Conservation (phyloP, 2,888 invertebrate genomes). For the Mesorhabditis sp. region DNA sequence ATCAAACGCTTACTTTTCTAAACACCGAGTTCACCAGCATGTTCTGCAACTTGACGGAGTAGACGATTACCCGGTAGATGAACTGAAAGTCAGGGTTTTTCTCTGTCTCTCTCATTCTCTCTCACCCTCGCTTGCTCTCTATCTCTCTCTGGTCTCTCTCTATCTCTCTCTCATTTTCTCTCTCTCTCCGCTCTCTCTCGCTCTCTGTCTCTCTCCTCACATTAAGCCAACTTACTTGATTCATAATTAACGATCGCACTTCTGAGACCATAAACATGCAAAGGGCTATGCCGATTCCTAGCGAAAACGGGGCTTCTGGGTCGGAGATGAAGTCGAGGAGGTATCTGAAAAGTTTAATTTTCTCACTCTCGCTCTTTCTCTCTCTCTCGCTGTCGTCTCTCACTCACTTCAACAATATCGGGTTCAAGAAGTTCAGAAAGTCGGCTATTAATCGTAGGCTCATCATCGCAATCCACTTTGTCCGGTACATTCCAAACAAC, state of each 20-base stretch:
- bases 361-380: neutral
- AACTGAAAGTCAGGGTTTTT: slow-evolving; percentile 14
- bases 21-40: slow-evolving; percentile 21
- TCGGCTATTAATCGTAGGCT: slow-evolving; percentile 40
- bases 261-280: slow-evolving; percentile 36
- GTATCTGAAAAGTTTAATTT: slow-evolving; percentile 26
- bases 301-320: slow-evolving; percentile 32
- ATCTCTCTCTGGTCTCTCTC: neutral
- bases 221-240: slow-evolving; percentile 5
- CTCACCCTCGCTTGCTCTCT: neutral
- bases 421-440: slow-evolving; percentile 46
- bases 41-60: slow-evolving; percentile 18
- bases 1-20: slow-evolving; percentile 14
- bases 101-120: neutral
- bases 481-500: slow-evolving; percentile 32
- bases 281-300: slow-evolving; percentile 43
- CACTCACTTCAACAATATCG: slow-evolving; percentile 39
- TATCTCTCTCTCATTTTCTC: no score
- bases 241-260: slow-evolving; percentile 21
- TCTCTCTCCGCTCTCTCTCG: no score
- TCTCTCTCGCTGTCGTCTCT: neutral
- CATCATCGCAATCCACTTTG: slow-evolving; percentile 31
- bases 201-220: no score
- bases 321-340: slow-evolving; percentile 45
- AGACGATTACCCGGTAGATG: slow-evolving; percentile 23